Base-by-base conservation (phyloP, 2,888 invertebrate species). In the Phortica okadai region DNA sequence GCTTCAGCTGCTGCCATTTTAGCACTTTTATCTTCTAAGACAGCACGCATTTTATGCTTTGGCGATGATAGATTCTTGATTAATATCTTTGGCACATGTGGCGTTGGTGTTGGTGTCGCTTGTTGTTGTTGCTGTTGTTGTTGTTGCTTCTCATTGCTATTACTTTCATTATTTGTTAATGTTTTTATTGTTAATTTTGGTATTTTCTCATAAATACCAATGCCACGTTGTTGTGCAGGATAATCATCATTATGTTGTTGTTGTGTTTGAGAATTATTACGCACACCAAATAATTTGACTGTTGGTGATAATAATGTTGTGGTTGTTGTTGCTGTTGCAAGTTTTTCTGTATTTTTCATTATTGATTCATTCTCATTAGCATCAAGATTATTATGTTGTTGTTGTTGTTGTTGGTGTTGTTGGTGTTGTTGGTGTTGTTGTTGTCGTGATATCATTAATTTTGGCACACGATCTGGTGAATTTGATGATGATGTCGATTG, bases 41-140 rank as follows among this genome's bases (percentile, higher is more conserved):
- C 90, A n/a, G 92, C 92, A 84, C 93, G 93, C 74, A 93, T 91
- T 74, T 92, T 92, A 78, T 92, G 91, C 86, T 92, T 93, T 45
- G 91, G 90, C 42, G 90, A 90, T 75, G 88, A 89, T 25, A 91
- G 84, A 82, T 91, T 91, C 78, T 91, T 91, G 54, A 92, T 92
- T 54, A 91, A 92, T 58, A 92, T 74, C 81, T 92, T 92, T 21
- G 91, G 92, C 77, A 91, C 87, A 59, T 59, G 75, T 4, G 88
- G 88, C 14, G 33, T 21, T 8, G n/a, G n/a, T 21, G 21, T 21
- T 21, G 21, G 21, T 21, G 16, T 11, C 59, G 59, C n/a, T n/a
- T 58, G 59, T n/a, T 16, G 59, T 58, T 14, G 58, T 83, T 77
- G 80, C 88, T 87, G 66, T 84, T 84, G 1, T 75, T 50, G 50